Base-by-base conservation (phyloP, 2,113 vertebrate genomes). In the Nematolebias whitei region DNA sequence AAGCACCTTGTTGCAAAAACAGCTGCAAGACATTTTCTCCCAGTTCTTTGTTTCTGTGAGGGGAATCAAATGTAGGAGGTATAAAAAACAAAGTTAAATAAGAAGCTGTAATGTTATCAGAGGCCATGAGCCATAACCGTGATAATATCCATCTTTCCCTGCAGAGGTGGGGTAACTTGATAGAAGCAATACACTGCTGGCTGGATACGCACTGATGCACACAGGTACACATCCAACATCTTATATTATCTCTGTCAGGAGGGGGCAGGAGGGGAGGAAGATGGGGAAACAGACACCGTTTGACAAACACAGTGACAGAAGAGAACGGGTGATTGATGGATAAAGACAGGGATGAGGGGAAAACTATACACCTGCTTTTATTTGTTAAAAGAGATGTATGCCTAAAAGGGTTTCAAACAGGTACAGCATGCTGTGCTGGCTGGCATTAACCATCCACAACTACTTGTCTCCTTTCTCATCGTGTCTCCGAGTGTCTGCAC, bases 181-280 rank as follows among this genome's bases (percentile, higher is more conserved):
- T 88, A 85, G 82, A 79, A 38, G 78, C 80, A 60, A 84, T 79
- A 78, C 84, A 71, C 86, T 47, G 63, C 57, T 38, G 82, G 76
- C 63, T 74, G 39, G 66, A 78, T 66, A 79, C 56, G 54, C 35
- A 22, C 78, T n/a, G 62, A 77, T 70, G 76, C 85, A 82, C 83
- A 86, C 63, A 88, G 85, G 83, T 90, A 67, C 78, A 58, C 88
- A 88, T 86, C 87, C 76, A 87, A 75, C 82, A 90, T 77, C 78
- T 82, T 73, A 69, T 77, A 85, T 88, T 85, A 87, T 76, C 67
- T 39, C 82, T 88, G 85, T 83, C 82, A 86, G 38, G 59, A 59
- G 23, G 48, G 32, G 16, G 72, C 38, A 41, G 43, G 40, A 20
- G 55, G 51, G 22, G 20, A 38, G 2, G 62, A 2, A 8, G 58